These are phyloP conservation scores for Ommatoiulus sabulosus DNA, from an alignment of 2,888 invertebrate species.

Conservation along the genomic window DNA sequence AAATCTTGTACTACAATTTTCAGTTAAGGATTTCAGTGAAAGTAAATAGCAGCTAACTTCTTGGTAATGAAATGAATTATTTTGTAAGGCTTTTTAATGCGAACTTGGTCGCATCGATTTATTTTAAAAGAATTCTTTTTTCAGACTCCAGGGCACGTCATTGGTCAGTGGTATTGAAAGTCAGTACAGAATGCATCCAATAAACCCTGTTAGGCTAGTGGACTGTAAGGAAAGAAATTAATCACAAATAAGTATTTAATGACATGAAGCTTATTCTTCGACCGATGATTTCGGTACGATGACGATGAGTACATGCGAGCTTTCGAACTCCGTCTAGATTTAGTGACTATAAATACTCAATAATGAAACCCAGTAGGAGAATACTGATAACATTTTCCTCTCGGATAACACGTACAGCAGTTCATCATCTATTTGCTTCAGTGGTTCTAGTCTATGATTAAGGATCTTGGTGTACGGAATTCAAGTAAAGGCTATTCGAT, in stretches of 20 bases:
- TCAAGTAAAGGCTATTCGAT: constrained; percentile 9
- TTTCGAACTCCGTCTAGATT: neutral
- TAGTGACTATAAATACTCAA: neutral
- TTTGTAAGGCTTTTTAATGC: neutral
- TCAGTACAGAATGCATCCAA: neutral
- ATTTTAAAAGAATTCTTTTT: neutral
- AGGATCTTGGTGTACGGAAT: constrained; percentile 37
- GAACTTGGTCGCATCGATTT: neutral
- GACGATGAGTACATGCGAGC: neutral
- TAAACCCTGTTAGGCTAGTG: neutral
- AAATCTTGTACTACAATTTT: too few species aligned
- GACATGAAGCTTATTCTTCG: neutral
- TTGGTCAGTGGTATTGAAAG: neutral
- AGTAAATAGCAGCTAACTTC: neutral
- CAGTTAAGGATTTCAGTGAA: too few species aligned
- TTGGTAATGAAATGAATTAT: neutral
- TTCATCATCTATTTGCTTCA: constrained; percentile 36
- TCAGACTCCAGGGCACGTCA: neutral
- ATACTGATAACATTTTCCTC: constrained; percentile 37
- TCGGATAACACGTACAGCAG: neutral
- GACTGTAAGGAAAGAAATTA: neutral
- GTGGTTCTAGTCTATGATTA: constrained; percentile 27
- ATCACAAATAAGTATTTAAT: neutral
- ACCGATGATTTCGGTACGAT: neutral
- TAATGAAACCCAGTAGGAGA: constrained; percentile 11